Base-by-base conservation (phyloP, 2,797 vertebrate species). In the Pelobates cultripes region DNA sequence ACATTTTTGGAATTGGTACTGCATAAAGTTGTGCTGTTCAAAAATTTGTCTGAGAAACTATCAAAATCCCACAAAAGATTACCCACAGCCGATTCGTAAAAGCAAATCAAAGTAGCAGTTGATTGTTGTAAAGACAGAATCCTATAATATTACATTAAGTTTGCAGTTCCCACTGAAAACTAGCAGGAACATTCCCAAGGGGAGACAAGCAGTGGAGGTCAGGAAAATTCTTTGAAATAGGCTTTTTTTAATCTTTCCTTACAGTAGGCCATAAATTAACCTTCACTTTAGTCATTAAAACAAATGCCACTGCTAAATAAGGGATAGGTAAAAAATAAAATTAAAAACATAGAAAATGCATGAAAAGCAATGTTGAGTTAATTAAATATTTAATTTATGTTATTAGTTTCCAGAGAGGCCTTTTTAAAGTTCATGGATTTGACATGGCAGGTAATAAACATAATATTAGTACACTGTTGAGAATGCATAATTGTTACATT, bases 401-500 rank as follows among this genome's bases (percentile, higher is more conserved):
- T 57, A 57, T 57, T 57, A 57, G 55, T 57, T 57, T 57, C 55
- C 14, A 12, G 55, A 15, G 55, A 57, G 55, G 14, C 55, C 55
- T 57, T 57, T 57, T 14, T 57, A 57, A 57, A 57, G 55, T 57
- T 57, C 55, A 57, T 57, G 55, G 55, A 57, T 57, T 57, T 57
- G 55, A 57, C 9, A 57, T 57, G 55, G 13, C 55, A 57, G 55
- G 55, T 57, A 57, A 57, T 57, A 57, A 57, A 57, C 8, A 15
- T 57, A 57, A 57, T 57, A 57, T 12, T 14, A 57, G 55, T 57
- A 57, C 13, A 14, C 55, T 57, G 55, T 57, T 57, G 55, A 12
- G 55, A 57, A 57, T 12, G 55, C 55, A 57, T 57, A 57, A 57
- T 51, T 51, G 47, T 51, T 51, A 51, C 47, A 51, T 51, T 51